Percentiles rank a stretch among this genome's conserved stretches.
Evolutionary conservation across 2,797 vertebrate genomes (phyloP).

Genomic region (Semaprochilodus insignis): DNA sequence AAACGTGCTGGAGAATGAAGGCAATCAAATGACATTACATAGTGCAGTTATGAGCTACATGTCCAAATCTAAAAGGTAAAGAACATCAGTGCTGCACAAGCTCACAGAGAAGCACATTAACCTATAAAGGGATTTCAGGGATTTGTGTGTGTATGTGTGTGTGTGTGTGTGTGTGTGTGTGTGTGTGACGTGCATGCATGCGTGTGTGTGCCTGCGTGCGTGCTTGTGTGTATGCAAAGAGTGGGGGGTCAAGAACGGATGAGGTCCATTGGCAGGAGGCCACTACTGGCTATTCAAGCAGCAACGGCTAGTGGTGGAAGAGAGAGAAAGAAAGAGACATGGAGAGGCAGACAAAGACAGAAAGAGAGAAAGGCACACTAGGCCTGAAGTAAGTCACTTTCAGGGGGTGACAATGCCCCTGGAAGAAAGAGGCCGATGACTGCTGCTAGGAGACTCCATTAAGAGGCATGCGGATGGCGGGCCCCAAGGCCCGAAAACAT

Average conservation of each 20-base stretch:
- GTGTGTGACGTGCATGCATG: constrained; percentile 19
- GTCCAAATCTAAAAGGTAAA: not conserved
- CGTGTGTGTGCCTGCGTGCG: constrained; percentile 34
- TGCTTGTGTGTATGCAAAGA: constrained; percentile 69
- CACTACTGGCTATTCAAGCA: constrained; percentile 83
- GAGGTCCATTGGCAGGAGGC: constrained; percentile 83
- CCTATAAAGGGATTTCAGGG: not conserved
- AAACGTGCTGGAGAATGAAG: not conserved
- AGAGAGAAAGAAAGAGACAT: constrained; percentile 62
- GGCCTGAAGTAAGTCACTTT: constrained; percentile 82
- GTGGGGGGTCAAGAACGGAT: constrained; percentile 80
- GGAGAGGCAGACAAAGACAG: constrained; percentile 64
- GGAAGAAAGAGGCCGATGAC: constrained; percentile 81
- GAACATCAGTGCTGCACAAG: not conserved
- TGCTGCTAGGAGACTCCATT: constrained; percentile 83
- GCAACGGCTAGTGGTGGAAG: constrained; percentile 77
- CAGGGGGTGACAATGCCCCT: constrained; percentile 82
- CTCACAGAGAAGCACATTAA: not conserved
- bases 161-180: not conserved
- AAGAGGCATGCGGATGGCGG: constrained; percentile 78
- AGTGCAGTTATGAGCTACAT: not conserved
- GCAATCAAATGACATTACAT: too few species aligned
- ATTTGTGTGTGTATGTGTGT: constrained; percentile 14
- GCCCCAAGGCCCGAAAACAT: constrained; percentile 75
- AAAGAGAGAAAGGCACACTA: constrained; percentile 70